These are phyloP conservation scores for Astur gentilis DNA, from an alignment of 2,113 vertebrate genomes.

Conservation along the genomic window DNA sequence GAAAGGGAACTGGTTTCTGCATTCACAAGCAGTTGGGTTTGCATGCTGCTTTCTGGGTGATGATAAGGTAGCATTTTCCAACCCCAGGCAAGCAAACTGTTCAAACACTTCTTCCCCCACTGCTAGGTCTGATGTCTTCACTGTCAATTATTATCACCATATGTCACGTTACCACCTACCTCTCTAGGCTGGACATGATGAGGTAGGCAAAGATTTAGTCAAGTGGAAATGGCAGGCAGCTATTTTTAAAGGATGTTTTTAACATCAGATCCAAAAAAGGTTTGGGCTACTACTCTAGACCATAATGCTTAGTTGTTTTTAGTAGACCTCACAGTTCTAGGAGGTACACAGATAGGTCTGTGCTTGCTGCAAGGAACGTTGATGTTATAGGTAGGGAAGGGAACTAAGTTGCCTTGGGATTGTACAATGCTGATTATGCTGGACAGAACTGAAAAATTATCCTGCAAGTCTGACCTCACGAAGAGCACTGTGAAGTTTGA, in stretches of 20 bases:
- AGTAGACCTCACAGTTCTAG: not conserved
- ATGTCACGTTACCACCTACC: not conserved
- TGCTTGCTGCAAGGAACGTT: not conserved
- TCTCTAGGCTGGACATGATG: not conserved
- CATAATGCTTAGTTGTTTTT: not conserved
- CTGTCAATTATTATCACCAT: not conserved
- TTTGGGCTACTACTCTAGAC: not conserved
- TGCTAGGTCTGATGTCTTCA: not conserved
- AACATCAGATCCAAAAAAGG: not conserved
- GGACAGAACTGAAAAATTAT: not conserved
- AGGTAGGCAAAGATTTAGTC: not conserved
- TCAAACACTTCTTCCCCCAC: not conserved
- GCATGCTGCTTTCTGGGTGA: not conserved
- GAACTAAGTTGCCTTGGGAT: not conserved
- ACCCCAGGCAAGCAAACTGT: not conserved
- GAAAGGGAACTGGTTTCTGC: not conserved
- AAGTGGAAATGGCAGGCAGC: not conserved
- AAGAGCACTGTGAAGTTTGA: not conserved
- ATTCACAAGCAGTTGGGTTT: not conserved
- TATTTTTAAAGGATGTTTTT: not conserved
- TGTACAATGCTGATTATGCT: not conserved
- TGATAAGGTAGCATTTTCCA: not conserved
- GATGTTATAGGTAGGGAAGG: not conserved
- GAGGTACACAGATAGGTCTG: not conserved
- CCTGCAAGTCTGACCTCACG: not conserved